These are phyloP conservation scores for Parnassius mnemosyne DNA, from an alignment of 2,888 invertebrate genomes.

Conservation along the genomic window DNA sequence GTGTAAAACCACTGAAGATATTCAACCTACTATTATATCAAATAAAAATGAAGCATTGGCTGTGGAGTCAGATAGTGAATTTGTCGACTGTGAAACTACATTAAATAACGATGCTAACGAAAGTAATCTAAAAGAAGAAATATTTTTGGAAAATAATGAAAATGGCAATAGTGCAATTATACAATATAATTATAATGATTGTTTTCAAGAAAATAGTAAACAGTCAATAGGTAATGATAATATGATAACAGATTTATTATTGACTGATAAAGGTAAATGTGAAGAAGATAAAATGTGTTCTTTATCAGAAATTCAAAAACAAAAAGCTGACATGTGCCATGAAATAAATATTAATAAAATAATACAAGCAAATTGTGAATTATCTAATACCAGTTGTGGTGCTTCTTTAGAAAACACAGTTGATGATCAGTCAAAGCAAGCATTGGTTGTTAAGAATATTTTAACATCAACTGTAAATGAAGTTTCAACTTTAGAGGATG, in stretches of 20 bases:
- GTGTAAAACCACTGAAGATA: slow-evolving; percentile 45
- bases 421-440: background rate
- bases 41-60: slow-evolving; percentile 32
- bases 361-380: background rate
- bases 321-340: background rate
- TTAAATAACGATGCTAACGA: slow-evolving; percentile 48
- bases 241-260: background rate
- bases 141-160: background rate
- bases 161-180: slow-evolving; percentile 18
- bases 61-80: slow-evolving; percentile 65
- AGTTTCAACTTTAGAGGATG: background rate
- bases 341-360: background rate
- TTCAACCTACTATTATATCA: background rate
- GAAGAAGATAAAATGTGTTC: background rate
- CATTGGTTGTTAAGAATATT: background rate
- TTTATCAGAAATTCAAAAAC: background rate
- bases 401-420: background rate
- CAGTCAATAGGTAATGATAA: slow-evolving; percentile 4
- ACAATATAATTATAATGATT: background rate
- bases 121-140: background rate
- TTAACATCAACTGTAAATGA: slow-evolving; percentile 1
- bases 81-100: slow-evolving; percentile 71
- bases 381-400: background rate
- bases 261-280: background rate
- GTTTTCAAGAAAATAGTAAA: background rate